phyloP scores from a whole-genome alignment of 2,113 vertebrate genomes.

The Pampusana beccarii region DNA sequence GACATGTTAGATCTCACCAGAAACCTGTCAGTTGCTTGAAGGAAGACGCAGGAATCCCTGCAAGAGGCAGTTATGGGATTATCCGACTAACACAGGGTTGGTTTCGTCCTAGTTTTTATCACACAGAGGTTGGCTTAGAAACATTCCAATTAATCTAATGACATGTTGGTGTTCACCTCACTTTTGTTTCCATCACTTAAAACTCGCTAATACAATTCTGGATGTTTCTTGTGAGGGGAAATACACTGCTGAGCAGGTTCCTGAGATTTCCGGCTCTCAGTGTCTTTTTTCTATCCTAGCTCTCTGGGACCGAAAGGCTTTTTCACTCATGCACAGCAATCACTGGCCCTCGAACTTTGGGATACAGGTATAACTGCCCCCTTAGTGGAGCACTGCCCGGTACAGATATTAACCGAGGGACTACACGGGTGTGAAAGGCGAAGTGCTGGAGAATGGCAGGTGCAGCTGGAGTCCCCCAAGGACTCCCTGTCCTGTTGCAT shows the following conservation, averaged over 20 bases:
- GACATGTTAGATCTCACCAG: background rate
- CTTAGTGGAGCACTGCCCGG: background rate
- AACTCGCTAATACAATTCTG: background rate
- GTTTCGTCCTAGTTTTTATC: background rate
- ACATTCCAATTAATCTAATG: background rate
- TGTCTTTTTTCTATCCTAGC: background rate
- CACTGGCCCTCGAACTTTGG: background rate
- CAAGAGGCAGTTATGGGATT: background rate
- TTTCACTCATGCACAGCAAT: background rate
- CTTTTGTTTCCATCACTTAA: background rate
- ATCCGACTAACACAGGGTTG: background rate
- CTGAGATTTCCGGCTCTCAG: background rate
- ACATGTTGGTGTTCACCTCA: background rate
- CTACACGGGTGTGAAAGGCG: background rate
- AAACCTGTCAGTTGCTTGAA: background rate
- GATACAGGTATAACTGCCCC: no score
- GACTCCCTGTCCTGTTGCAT: background rate
- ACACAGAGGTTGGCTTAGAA: background rate
- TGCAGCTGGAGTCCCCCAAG: background rate
- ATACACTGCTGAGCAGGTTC: background rate
- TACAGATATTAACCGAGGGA: fast-evolving
- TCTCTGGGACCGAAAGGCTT: background rate
- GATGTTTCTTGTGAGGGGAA: background rate
- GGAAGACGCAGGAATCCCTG: background rate
- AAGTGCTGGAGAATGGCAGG: background rate